Conservation (phyloP, 2,797 vertebrate genomes). For the Gadopsis bispinosus region DNA sequence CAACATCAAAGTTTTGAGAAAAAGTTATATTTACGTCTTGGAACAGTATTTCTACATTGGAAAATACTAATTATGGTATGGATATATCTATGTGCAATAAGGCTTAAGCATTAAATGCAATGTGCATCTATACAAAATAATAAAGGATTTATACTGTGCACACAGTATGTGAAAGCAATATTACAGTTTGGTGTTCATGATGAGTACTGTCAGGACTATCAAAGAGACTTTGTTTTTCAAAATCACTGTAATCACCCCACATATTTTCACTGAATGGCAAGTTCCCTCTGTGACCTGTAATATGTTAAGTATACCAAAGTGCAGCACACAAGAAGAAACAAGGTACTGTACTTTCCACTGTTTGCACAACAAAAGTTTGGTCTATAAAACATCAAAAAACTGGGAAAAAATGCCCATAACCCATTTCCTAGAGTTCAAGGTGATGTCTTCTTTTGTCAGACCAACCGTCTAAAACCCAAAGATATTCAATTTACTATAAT, state of each 20-base stretch:
- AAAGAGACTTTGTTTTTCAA: neutral
- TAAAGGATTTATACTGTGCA: neutral
- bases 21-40: neutral
- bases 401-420: too few relatives aligned
- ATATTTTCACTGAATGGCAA: too few relatives aligned
- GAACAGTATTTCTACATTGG: neutral
- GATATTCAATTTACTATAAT: too few relatives aligned
- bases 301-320: too few relatives aligned
- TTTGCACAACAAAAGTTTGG: neutral
- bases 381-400: neutral
- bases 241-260: too few relatives aligned
- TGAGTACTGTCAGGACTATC: too few relatives aligned
- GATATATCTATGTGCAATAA: neutral
- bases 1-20: neutral
- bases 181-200: neutral
- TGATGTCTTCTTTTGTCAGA: neutral
- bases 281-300: too few relatives aligned
- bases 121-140: neutral
- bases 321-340: too few relatives aligned
- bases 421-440: too few relatives aligned
- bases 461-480: too few relatives aligned
- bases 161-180: neutral
- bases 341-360: too few relatives aligned
- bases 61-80: neutral
- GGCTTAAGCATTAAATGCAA: neutral